phyloP scores from a whole-genome alignment of 2,113 vertebrate species.

The Rhizomys pruinosus region DNA sequence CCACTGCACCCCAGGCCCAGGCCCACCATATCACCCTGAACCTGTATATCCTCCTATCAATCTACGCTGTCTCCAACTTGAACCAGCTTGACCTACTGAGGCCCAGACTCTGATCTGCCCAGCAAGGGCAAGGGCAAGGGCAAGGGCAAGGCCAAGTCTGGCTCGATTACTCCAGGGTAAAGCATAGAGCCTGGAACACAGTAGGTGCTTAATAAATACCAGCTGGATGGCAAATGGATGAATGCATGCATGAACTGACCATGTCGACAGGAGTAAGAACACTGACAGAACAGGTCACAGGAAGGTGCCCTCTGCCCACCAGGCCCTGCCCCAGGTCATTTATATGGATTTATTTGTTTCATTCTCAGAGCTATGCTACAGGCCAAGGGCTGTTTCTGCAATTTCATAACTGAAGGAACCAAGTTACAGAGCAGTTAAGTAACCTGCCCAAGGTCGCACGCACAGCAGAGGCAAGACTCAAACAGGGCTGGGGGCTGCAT shows the following conservation, averaged over 20 bases:
- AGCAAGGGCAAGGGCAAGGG: too few relatives aligned
- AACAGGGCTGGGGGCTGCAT: not conserved
- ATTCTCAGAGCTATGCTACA: not conserved
- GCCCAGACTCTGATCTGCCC: not conserved
- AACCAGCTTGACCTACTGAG: not conserved
- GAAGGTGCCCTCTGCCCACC: not conserved
- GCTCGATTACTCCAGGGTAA: not conserved
- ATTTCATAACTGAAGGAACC: not conserved
- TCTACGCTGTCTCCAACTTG: not conserved
- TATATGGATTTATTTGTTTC: not conserved
- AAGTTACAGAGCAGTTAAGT: not conserved
- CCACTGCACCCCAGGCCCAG: not conserved
- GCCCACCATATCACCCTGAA: not conserved
- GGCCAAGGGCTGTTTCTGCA: not conserved
- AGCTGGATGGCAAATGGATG: not conserved
- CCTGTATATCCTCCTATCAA: too few relatives aligned
- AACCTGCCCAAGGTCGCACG: not conserved
- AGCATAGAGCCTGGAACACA: not conserved
- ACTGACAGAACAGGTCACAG: not conserved
- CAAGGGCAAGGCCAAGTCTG: not conserved
- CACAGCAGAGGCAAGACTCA: not conserved
- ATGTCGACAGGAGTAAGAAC: not conserved
- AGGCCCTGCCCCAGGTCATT: not conserved
- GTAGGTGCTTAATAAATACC: not conserved
- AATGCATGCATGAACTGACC: not conserved